A percentile compares a stretch with the other conserved stretches of the same genome.
These are phyloP conservation scores for Drosophila triauraria DNA, from an alignment of 1,140 invertebrate species.

Conservation along the genomic window DNA sequence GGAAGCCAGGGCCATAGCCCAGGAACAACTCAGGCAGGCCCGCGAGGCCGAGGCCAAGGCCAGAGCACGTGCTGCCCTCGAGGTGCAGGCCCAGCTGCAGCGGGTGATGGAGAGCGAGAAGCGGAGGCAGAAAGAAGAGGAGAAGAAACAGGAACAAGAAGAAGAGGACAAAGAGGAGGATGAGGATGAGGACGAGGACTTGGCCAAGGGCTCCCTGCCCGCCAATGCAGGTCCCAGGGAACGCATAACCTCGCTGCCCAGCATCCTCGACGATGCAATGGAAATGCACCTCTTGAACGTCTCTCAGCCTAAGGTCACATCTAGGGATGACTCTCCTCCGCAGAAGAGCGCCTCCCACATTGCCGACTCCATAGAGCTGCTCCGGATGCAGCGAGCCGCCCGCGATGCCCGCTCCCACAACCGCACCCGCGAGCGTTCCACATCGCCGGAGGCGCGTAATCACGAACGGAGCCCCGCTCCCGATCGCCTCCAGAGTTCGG, in stretches of 20 bases:
- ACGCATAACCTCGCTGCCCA: slow-evolving; percentile 52
- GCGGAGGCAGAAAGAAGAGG: slow-evolving; percentile 15
- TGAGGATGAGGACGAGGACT: slow-evolving; percentile 3
- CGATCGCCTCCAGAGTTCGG: slow-evolving; percentile 73
- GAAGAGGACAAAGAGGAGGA: slow-evolving; percentile 23
- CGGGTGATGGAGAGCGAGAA: slow-evolving; percentile 48
- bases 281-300: slow-evolving; percentile 56
- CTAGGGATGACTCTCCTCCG: slow-evolving; percentile 49
- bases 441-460: slow-evolving; percentile 38
- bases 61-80: slow-evolving; percentile 52
- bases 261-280: slow-evolving; percentile 50
- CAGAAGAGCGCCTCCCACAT: slow-evolving; percentile 55
- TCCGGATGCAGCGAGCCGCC: slow-evolving; percentile 70
- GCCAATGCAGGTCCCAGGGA: slow-evolving; percentile 35
- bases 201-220: slow-evolving; percentile 19
- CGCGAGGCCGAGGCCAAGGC: slow-evolving; percentile 50
- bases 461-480: slow-evolving; percentile 70
- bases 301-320: slow-evolving; percentile 10
- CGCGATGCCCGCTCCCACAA: slow-evolving; percentile 59
- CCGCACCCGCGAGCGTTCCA: slow-evolving; percentile 63
- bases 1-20: slow-evolving; percentile 53
- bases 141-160: background rate
- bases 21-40: slow-evolving; percentile 49
- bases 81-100: slow-evolving; percentile 52
- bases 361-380: slow-evolving; percentile 69